Conservation (phyloP, 2,888 invertebrate genomes). For the Iphiclides podalirius region DNA sequence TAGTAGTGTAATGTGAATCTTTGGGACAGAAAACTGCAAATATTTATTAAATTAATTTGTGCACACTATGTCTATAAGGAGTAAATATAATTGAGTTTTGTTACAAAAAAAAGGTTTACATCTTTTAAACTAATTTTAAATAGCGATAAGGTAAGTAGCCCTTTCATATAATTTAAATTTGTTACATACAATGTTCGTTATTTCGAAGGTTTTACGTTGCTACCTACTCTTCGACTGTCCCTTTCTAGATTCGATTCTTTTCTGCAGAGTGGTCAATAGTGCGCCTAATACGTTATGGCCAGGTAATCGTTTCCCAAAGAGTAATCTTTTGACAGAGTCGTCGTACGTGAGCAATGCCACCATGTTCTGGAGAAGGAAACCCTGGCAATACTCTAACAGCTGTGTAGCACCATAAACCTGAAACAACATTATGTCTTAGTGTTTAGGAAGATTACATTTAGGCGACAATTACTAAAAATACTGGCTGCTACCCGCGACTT, state of each 20-base stretch:
- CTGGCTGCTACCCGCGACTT: no score
- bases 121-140: no score
- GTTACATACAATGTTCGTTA: slow-evolving; percentile 4
- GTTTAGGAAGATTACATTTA: no score
- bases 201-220: no score
- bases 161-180: slow-evolving; percentile 8
- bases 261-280: slow-evolving; percentile 88
- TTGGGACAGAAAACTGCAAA: neutral
- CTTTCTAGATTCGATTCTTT: slow-evolving; percentile 86
- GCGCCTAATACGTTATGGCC: slow-evolving; percentile 94
- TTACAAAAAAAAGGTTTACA: neutral
- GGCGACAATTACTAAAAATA: no score
- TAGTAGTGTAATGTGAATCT: no score
- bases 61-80: neutral
- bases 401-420: slow-evolving; percentile 93
- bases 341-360: slow-evolving; percentile 95
- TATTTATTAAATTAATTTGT: neutral
- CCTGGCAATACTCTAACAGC: slow-evolving; percentile 93
- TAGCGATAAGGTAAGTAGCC: no score
- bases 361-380: slow-evolving; percentile 94
- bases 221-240: slow-evolving; percentile 66
- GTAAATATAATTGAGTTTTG: neutral
- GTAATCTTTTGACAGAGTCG: slow-evolving; percentile 91
- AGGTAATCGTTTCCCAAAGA: slow-evolving; percentile 93
- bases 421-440: no score